Percentiles rank a stretch among this genome's conserved stretches.
These are phyloP conservation scores for Prolemur simus DNA, from an alignment of 2,113 vertebrate genomes.

Conservation along the genomic window DNA sequence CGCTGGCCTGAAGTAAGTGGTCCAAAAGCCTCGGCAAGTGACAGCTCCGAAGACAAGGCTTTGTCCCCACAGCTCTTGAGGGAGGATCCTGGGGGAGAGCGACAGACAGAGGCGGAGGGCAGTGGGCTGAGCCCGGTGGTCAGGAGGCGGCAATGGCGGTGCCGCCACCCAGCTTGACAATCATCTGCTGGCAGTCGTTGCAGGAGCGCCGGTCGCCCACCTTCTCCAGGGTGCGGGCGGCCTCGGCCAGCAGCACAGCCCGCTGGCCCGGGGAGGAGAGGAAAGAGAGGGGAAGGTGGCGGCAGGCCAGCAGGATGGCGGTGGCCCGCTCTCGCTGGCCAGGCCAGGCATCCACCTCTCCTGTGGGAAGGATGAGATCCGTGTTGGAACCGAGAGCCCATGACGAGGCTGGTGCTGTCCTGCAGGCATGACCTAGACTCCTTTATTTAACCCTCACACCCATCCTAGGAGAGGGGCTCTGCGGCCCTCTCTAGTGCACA, in stretches of 20 bases:
- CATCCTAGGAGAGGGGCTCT: neutral
- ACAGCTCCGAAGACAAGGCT: neutral
- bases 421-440: fast-evolving
- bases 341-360: slow-evolving; percentile 89
- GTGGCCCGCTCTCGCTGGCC: slow-evolving; percentile 96
- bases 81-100: neutral
- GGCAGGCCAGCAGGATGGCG: slow-evolving; percentile 95
- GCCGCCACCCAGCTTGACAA: slow-evolving; percentile 94
- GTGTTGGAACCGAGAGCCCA: neutral
- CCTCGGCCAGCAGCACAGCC: slow-evolving; percentile 94
- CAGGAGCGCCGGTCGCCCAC: slow-evolving; percentile 95
- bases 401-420: fast-evolving
- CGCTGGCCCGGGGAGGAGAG: slow-evolving; percentile 94
- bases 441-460: fast-evolving
- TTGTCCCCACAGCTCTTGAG: neutral
- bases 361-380: slow-evolving; percentile 43
- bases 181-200: slow-evolving; percentile 96
- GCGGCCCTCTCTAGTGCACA: neutral
- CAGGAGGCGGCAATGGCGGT: slow-evolving; percentile 95
- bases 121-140: neutral
- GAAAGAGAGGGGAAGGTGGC: slow-evolving; percentile 96
- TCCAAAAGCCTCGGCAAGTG: neutral
- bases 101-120: neutral
- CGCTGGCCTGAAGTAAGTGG: neutral
- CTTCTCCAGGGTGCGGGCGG: slow-evolving; percentile 96